These are phyloP conservation scores for Ichneumon xanthorius DNA, from an alignment of 2,888 invertebrate species.

Conservation along the genomic window DNA sequence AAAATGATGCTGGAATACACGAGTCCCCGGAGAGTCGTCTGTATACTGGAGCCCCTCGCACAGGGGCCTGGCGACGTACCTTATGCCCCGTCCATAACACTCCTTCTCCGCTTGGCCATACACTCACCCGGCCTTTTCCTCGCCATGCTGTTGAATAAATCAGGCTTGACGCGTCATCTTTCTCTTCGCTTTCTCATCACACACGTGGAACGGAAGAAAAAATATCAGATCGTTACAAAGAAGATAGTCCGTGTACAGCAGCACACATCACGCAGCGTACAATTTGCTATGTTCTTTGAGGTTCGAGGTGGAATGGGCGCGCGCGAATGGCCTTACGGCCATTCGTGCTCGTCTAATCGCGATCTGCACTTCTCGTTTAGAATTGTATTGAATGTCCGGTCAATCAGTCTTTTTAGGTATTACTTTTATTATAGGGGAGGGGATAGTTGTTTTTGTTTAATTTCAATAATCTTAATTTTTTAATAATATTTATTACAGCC, in stretches of 20 bases:
- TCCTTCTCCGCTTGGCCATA: constrained; percentile 27
- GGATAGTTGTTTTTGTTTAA: no score
- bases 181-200: constrained; percentile 24
- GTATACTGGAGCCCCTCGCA: constrained; percentile 11
- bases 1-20: constrained; percentile 60
- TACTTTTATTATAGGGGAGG: no score
- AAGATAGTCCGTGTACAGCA: not conserved
- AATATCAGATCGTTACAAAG: not conserved
- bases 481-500: no score
- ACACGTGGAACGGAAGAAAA: not conserved
- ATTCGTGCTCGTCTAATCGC: not conserved
- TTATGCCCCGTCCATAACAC: constrained; percentile 37
- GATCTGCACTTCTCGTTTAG: not conserved
- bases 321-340: not conserved
- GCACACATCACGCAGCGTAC: not conserved
- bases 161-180: constrained; percentile 31
- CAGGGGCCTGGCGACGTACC: constrained; percentile 28
- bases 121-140: constrained; percentile 35
- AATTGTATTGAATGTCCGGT: not conserved
- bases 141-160: constrained; percentile 50
- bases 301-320: not conserved
- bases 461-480: no score
- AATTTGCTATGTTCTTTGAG: not conserved
- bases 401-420: no score
- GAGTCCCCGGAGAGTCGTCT: constrained; percentile 56